Base-by-base conservation (phyloP, 92 coral and sea anemone genomes). In the Umimayanthus kanabou region DNA sequence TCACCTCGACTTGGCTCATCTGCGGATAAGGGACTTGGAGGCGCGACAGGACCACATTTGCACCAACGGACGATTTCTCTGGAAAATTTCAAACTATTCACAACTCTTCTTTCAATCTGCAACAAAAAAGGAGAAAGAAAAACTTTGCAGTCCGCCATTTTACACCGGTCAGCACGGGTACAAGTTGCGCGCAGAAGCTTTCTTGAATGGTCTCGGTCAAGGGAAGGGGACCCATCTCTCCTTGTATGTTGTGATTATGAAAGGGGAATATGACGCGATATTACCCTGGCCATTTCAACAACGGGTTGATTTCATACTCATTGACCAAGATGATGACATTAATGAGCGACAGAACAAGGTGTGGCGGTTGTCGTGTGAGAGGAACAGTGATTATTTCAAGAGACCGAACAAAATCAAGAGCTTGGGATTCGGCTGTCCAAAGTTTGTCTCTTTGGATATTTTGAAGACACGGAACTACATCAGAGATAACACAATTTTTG, bases 221-320 rank as follows among this genome's bases (percentile, higher is more conserved):
- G 99, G 99, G 16, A 97, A 97, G 79, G 99, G 99, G 16, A 95
- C 99, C 0, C 99, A 97, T 84, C 87, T 97, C 10, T 97, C 99
- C 1, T 90, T 97, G 26, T 97, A 97, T 83, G 99, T 97, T 22
- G 99, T 97, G 0, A 97, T 97, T 39, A 91, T 97, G 98, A 97
- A 95, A 79, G 99, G 99, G 39, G 99, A 97, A 42, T 96, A 95
- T 50, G 99, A 97, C 75, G 93, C 99, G 22, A 97, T 97, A 28
- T 89, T 97, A 39, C 99, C 98, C 2, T 97, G 99, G 99, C 99
- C 99, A 13, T 97, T 97, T 91, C 96, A 95, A 58, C 99, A 97
- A 65, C 84, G 98, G 81, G 99, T 97, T 49, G 99, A 97, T 89
- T 97, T 97, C 86, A 92, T 97, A 29, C 98, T 97, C 37, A 91